Conservation (phyloP, 1,140 invertebrate species). For the Linepithema humile region DNA sequence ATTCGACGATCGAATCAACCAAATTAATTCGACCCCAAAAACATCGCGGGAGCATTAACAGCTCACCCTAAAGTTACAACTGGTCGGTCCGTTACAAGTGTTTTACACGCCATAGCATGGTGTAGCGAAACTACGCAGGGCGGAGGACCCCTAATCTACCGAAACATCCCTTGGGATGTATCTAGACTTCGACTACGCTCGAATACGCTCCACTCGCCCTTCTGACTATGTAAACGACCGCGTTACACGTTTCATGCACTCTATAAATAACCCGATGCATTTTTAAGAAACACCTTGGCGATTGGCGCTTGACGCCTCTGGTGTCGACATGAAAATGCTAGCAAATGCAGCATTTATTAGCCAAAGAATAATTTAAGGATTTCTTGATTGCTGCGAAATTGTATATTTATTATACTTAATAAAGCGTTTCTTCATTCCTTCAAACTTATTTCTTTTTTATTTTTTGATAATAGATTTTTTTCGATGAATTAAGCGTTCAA, state of each 20-base stretch:
- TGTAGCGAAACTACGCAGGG: conserved; percentile 73
- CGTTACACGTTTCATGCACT: conserved; percentile 67
- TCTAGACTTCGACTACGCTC: conserved; percentile 71
- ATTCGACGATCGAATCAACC: conserved; percentile 75
- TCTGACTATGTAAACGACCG: conserved; percentile 66
- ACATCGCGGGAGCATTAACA: conserved; percentile 81
- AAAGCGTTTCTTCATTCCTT: background rate
- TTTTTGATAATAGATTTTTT: background rate
- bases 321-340: background rate
- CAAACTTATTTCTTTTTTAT: background rate
- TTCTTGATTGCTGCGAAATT: background rate
- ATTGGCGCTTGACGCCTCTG: background rate
- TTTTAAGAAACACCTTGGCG: conserved; percentile 49
- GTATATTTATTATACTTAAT: background rate
- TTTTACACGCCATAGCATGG: conserved; percentile 81
- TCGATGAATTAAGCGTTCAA: too few species aligned
- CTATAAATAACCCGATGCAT: conserved; percentile 68
- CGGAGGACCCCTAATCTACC: conserved; percentile 82
- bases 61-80: conserved; percentile 75
- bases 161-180: conserved; percentile 82
- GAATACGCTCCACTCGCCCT: conserved; percentile 72
- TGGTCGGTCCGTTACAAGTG: conserved; percentile 80
- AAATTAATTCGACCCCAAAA: conserved; percentile 83
- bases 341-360: background rate
- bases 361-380: background rate